phyloP scores from a whole-genome alignment of 2,888 invertebrate genomes.

The Sepioteuthis lessoniana region DNA sequence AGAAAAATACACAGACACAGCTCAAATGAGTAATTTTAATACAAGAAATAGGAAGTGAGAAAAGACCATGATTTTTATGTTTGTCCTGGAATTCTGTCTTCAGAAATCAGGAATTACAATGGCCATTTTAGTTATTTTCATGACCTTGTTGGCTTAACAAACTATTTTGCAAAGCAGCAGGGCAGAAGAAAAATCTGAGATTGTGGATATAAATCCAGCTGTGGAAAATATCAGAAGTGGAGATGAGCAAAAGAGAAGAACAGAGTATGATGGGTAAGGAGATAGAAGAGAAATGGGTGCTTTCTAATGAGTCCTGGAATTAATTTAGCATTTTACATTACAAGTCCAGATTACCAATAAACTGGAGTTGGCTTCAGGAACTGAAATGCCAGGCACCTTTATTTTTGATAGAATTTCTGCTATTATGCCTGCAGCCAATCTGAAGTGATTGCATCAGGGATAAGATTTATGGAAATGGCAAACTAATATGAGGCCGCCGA shows the following conservation, averaged over 20 bases:
- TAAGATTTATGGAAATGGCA: constrained; percentile 33
- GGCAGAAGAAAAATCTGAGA: background rate
- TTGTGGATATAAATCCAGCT: constrained; percentile 18
- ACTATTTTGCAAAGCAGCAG: background rate
- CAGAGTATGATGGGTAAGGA: background rate
- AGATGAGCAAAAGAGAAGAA: too few species aligned
- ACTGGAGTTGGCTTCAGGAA: background rate
- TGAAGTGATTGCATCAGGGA: constrained; percentile 33
- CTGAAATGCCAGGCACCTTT: background rate
- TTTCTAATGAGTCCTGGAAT: constrained; percentile 33
- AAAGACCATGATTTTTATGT: background rate
- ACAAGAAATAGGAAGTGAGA: background rate
- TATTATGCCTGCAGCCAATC: constrained; percentile 21
- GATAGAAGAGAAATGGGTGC: background rate
- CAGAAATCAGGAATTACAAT: background rate
- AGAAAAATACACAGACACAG: background rate
- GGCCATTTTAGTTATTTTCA: constrained; percentile 1
- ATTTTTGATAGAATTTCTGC: constrained; percentile 33
- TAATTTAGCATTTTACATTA: constrained; percentile 11
- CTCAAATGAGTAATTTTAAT: background rate
- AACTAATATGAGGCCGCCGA: background rate
- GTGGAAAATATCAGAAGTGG: background rate
- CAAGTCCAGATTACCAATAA: constrained; percentile 33
- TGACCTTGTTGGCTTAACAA: background rate
- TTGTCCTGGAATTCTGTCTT: background rate